Base-by-base conservation (phyloP, 2,888 invertebrate species). In the Eurois occulta region DNA sequence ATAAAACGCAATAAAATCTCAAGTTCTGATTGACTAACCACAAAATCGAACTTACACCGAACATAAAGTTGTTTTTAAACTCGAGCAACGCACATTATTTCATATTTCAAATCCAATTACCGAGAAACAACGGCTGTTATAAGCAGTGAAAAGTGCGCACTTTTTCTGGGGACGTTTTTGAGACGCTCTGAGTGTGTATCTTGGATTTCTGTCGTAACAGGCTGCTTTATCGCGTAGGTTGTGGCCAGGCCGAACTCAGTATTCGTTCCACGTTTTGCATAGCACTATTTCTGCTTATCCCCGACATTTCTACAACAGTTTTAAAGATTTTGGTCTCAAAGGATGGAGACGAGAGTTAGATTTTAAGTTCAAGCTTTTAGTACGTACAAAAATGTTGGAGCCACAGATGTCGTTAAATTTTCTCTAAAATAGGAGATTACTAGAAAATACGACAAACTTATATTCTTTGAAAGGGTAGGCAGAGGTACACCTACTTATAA, bases 321-420 rank as follows among this genome's bases (percentile, higher is more conserved):
- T 76, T 58, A 38, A 66, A 46, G 43, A 58, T 28, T 38, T 0
- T 6, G 21, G 21, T 11, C 65, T 46, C 66, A 38, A 24, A 3
- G 48, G 28, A 0, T 24, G 2, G 2, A 52, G 5, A 38, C 24
- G 46, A 28, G 24, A 41, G 21, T 8, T 48, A 46, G 21, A 38
- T 38, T 48, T 48, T 66, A 32, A 38, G n/a, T 46, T 67, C 67
- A 67, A 66, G 28, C 5, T 55, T 55, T 55, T 48, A 48, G 48
- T 24, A 13, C n/a, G 5, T 55, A n/a, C 55, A 58, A 28, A 28
- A 58, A 58, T 55, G 6, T 28, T 2, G 5, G 13, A 55, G 55
- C n/a, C 55, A 55, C 55, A 55, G n/a, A n/a, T 55, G 55, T 3
- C 13, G 1, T 6, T 58, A 55, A 28, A 6, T 16, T 58, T 55